phyloP scores from a whole-genome alignment of 2,113 vertebrate genomes.

The Scortum barcoo region DNA sequence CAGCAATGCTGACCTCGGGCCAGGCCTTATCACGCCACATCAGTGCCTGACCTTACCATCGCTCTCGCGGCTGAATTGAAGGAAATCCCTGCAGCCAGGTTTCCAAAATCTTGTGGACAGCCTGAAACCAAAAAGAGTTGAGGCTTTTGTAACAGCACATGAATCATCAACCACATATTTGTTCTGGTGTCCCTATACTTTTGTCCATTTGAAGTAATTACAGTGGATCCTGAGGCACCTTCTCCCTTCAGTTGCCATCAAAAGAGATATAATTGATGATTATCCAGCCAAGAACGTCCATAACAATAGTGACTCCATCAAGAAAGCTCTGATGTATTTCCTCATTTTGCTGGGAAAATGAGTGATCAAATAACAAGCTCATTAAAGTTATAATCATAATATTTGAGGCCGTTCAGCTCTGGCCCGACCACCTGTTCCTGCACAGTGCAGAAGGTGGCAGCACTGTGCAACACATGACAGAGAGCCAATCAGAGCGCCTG shows the following conservation, averaged over 20 bases:
- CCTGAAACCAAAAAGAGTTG: background rate
- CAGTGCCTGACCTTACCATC: background rate
- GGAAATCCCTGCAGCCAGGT: background rate
- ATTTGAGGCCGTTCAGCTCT: background rate
- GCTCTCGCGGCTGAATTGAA: background rate
- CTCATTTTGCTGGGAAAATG: background rate
- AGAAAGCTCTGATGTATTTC: background rate
- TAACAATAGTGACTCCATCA: background rate
- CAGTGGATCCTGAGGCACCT: background rate
- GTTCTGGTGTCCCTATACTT: background rate
- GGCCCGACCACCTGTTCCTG: conserved; percentile 11
- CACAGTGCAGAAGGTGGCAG: conserved; percentile 58
- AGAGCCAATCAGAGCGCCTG: conserved; percentile 3
- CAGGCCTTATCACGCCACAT: background rate
- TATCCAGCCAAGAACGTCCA: background rate
- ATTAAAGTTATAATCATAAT: too few relatives aligned
- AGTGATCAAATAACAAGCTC: background rate
- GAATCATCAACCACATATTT: background rate
- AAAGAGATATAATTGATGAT: background rate
- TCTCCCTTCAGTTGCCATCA: background rate
- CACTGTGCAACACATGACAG: conserved; percentile 11
- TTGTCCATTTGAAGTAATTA: background rate
- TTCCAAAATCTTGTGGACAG: background rate
- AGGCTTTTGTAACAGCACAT: background rate
- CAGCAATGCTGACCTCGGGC: background rate